phyloP scores from a whole-genome alignment of 2,797 vertebrate species.

The Fratercula arctica region DNA sequence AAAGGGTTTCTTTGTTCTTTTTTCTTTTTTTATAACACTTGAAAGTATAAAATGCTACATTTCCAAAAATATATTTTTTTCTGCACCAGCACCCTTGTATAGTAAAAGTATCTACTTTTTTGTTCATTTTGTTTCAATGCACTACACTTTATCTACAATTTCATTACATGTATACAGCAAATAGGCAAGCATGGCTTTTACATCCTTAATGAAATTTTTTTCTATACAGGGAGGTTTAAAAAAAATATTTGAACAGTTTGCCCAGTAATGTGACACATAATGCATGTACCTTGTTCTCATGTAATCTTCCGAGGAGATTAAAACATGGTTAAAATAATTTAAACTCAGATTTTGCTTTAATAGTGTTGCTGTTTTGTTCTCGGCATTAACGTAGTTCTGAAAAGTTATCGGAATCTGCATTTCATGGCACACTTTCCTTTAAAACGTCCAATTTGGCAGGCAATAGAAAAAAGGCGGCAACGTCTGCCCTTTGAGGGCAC shows the following conservation, averaged over 20 bases:
- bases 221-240: constrained; percentile 93
- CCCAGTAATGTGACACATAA: constrained; percentile 87
- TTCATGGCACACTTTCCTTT: constrained; percentile 79
- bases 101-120: constrained; percentile 99
- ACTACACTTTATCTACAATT: constrained; percentile 98
- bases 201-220: constrained; percentile 93
- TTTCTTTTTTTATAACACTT: constrained; percentile 90
- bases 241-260: constrained; percentile 88
- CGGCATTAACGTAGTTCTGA: constrained; percentile 72
- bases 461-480: constrained; percentile 79
- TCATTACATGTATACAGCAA: constrained; percentile 99
- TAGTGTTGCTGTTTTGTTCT: constrained; percentile 78
- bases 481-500: constrained; percentile 77
- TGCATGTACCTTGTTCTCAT: constrained; percentile 87
- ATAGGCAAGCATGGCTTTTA: constrained; percentile 99
- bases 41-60: constrained; percentile 99
- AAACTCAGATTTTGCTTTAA: constrained; percentile 69
- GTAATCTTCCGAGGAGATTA: constrained; percentile 75
- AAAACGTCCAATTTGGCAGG: constrained; percentile 80
- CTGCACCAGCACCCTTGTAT: constrained; percentile 99
- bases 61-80: constrained; percentile 99
- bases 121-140: constrained; percentile 95
- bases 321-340: constrained; percentile 76
- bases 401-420: constrained; percentile 67
- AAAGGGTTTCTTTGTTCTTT: constrained; percentile 86